Percentiles rank a stretch among this genome's conserved stretches.
phyloP scores from a whole-genome alignment of 2,797 vertebrate species.

The Amphiprion clarkii region DNA sequence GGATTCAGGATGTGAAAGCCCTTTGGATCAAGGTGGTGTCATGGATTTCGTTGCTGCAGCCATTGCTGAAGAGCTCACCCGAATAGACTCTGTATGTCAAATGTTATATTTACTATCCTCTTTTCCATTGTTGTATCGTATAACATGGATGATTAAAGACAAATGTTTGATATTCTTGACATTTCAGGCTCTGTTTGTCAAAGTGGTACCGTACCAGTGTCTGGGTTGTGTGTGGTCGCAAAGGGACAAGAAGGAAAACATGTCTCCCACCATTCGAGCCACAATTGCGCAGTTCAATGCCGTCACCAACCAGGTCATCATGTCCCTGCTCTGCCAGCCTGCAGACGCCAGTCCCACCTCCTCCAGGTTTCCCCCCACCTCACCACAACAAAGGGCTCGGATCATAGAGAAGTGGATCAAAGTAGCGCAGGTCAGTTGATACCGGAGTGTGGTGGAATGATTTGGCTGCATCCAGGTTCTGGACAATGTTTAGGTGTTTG shows the following conservation, averaged over 20 bases:
- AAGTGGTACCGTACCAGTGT: conserved; percentile 88
- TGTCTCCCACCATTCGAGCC: conserved; percentile 88
- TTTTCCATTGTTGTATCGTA: fast-evolving
- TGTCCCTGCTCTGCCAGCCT: conserved; percentile 82
- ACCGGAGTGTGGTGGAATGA: neutral
- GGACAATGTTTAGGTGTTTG: no score
- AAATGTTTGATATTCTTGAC: neutral
- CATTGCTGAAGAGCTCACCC: conserved; percentile 88
- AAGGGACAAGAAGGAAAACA: conserved; percentile 88
- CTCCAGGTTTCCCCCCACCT: conserved; percentile 49
- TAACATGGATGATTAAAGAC: neutral
- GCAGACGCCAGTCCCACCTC: conserved; percentile 70
- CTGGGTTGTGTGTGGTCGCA: conserved; percentile 92
- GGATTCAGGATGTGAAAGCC: conserved; percentile 68
- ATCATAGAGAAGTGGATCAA: conserved; percentile 90
- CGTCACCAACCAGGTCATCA: conserved; percentile 87
- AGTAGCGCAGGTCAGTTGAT: conserved; percentile 86
- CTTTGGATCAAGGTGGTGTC: conserved; percentile 67
- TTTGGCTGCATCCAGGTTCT: neutral
- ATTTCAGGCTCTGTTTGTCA: conserved; percentile 86
- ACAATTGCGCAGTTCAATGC: conserved; percentile 91
- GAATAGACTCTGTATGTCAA: conserved; percentile 82
- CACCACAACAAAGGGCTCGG: conserved; percentile 81
- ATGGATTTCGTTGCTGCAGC: conserved; percentile 83
- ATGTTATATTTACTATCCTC: neutral